Percentiles rank a stretch among this genome's conserved stretches.
These are phyloP conservation scores for Nesoenas mayeri DNA, from an alignment of 2,113 vertebrate genomes.

Conservation along the genomic window DNA sequence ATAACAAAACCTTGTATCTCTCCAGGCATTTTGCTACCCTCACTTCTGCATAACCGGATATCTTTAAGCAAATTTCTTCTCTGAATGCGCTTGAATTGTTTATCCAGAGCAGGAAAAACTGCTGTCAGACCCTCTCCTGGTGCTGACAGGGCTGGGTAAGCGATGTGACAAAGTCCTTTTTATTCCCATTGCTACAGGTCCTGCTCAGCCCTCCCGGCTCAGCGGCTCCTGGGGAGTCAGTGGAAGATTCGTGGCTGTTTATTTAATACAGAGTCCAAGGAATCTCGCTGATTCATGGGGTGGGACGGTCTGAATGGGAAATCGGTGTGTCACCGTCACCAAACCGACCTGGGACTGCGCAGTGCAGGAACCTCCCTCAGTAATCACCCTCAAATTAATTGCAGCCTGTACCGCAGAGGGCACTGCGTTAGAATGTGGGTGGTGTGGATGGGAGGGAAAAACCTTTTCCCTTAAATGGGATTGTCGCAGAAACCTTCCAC, in stretches of 20 bases:
- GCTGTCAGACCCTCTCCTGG: not conserved
- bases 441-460: not conserved
- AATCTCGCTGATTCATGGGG: conserved; percentile 39
- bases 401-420: not conserved
- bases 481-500: not conserved
- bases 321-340: not conserved
- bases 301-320: conserved; percentile 7
- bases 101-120: conserved; percentile 34
- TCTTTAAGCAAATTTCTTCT: conserved; percentile 20
- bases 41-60: conserved; percentile 5
- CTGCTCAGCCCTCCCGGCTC: not conserved
- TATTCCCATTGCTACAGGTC: not conserved
- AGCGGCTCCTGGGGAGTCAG: fast-evolving
- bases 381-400: not conserved
- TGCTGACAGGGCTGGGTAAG: not conserved
- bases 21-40: not conserved
- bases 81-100: conserved; percentile 16
- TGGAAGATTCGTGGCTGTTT: not conserved
- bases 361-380: not conserved
- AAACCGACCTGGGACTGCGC: not conserved
- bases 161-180: not conserved
- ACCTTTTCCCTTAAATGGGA: not conserved
- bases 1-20: not conserved
- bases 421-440: not conserved
- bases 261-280: not conserved